Base-by-base conservation (phyloP, 2,888 invertebrate genomes). In the Lordiphosa fenestrarum region DNA sequence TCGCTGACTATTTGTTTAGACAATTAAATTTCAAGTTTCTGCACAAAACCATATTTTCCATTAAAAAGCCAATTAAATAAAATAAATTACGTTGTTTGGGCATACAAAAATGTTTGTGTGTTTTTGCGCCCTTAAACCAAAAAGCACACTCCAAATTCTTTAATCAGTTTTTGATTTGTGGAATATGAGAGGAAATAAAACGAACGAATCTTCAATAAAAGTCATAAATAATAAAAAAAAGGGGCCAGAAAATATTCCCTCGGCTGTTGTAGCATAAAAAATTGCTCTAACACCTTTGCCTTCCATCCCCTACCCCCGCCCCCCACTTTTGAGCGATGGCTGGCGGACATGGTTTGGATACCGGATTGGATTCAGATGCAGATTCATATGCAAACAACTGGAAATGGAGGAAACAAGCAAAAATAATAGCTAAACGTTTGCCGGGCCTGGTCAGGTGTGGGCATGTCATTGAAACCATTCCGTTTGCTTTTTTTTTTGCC, bases 121-220 rank as follows among this genome's bases (percentile, higher is more conserved):
- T 21, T 15, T 42, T 6, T 33, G 13, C 35, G 13, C 35, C 51
- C 44, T 41, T 33, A 3, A 39, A 30, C 36, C 40, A 42, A 55
- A 52, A 30, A 9, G 30, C 30, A 37, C 33, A 56, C 46, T 38
- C 37, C 35, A 37, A 52, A 58, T 40, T 62, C 65, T 76, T 77
- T 78, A 78, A 84, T 84, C 78, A 74, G 83, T 82, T 78, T 82
- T 49, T 57, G 63, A 73, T 63, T 66, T 55, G 62, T 48, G 33
- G 37, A 44, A 44, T 37, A 30, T n/a, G 7, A 50, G 40, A 6
- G 33, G 33, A 19, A 36, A 36, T 2, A 42, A 67, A 83, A n/a
- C n/a, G n/a, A 84, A 84, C 80, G 83, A 74, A 83, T 78, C 80
- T 62, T 56, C 57, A 56, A 60, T 68, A 78, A 68, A 71, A 68